phyloP scores from a whole-genome alignment of 2,888 invertebrate genomes.

The Tipula confusa region DNA sequence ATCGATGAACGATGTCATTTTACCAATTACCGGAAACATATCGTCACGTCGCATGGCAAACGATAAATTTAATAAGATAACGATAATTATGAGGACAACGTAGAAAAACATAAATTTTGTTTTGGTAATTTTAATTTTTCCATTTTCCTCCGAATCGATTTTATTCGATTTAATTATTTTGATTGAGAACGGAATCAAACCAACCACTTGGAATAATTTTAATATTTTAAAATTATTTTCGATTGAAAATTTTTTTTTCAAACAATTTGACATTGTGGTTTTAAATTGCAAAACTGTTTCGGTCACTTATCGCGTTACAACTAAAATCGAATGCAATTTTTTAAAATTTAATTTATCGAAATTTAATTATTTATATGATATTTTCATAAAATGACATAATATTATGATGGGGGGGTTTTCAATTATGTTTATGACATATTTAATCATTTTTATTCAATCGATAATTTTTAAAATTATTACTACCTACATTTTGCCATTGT shows the following conservation, averaged over 20 bases:
- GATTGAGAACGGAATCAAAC: neutral
- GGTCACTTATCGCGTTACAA: neutral
- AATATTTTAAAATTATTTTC: neutral
- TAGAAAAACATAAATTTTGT: neutral
- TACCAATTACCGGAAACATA: neutral
- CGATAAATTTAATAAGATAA: neutral
- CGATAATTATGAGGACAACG: neutral
- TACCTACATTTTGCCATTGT: no score
- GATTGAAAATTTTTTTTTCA: neutral
- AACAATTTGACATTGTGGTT: neutral
- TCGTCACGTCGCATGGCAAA: neutral
- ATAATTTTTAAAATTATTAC: no score
- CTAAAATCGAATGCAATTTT: no score
- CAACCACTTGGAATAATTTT: neutral
- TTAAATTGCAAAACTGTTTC: no score
- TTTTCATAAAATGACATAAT: no score
- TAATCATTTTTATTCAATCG: no score
- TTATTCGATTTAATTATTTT: neutral
- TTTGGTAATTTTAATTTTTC: neutral
- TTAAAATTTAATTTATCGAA: no score
- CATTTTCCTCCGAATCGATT: neutral
- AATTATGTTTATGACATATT: no score
- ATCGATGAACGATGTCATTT: slow-evolving; percentile 25
- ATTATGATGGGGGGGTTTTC: no score
- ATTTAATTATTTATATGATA: no score